phyloP scores from a whole-genome alignment of 1,140 invertebrate genomes.

The Wiebesia pumilae region DNA sequence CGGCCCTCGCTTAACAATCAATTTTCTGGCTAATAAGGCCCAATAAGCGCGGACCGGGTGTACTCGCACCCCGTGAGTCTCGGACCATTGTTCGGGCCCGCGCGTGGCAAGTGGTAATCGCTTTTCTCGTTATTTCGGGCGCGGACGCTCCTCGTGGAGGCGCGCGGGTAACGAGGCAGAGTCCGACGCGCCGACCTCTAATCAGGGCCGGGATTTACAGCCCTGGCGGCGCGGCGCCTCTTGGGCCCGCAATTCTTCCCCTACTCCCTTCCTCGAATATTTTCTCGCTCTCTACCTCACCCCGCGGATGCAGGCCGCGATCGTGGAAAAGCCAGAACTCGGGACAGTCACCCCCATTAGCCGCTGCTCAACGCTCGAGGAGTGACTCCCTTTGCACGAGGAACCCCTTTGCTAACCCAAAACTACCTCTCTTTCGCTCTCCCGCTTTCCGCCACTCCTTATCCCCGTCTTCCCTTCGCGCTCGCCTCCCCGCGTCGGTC shows the following conservation, averaged over 20 bases:
- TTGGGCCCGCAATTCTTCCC: background rate
- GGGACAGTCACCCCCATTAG: no score
- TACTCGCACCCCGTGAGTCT: background rate
- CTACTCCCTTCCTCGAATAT: background rate
- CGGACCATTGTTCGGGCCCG: background rate
- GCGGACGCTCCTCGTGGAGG: background rate
- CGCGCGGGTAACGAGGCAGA: constrained; percentile 31
- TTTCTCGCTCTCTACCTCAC: no score
- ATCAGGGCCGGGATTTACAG: constrained; percentile 62
- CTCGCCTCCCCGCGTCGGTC: background rate
- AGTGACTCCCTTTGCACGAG: no score
- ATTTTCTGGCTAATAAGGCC: constrained; percentile 50
- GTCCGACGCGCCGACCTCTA: constrained; percentile 59
- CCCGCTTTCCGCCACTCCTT: background rate
- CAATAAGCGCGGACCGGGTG: constrained; percentile 18
- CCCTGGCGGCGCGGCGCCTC: constrained; percentile 36
- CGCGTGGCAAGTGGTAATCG: constrained; percentile 45
- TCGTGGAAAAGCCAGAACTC: no score
- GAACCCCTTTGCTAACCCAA: no score
- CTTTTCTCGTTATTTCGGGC: constrained; percentile 27
- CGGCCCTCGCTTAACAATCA: constrained; percentile 44
- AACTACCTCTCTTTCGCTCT: background rate
- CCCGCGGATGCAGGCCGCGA: no score
- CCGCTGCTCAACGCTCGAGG: no score
- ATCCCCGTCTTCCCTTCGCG: background rate